Evolutionary conservation across 2,797 vertebrate species (phyloP).

Genomic region (Myotis vivesi): DNA sequence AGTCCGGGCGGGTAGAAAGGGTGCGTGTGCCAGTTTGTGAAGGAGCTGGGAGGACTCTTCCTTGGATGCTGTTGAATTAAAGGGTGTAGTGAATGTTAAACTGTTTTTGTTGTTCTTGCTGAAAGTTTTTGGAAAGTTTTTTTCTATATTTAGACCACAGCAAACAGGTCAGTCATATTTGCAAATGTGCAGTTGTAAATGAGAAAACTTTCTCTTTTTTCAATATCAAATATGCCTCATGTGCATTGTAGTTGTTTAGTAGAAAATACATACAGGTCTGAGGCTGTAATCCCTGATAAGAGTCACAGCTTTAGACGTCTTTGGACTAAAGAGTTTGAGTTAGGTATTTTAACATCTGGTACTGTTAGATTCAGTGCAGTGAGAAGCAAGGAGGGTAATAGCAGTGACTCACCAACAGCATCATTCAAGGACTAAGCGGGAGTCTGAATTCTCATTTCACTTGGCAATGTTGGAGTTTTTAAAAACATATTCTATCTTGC

Average conservation of each 20-base stretch:
- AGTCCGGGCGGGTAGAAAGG: background rate
- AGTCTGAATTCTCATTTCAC: slow-evolving; percentile 16
- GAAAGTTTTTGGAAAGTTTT: background rate
- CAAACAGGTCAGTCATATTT: background rate
- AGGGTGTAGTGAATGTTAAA: background rate
- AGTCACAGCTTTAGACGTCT: background rate
- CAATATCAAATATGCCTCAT: background rate
- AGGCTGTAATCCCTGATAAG: background rate
- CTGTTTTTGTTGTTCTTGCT: background rate
- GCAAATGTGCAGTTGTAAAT: background rate
- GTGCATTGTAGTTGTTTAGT: background rate
- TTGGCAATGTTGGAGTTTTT: background rate
- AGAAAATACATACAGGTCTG: background rate
- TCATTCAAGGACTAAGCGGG: background rate
- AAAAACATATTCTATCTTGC: background rate
- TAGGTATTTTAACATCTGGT: background rate
- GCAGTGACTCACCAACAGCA: background rate
- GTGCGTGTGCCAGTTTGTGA: background rate
- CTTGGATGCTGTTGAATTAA: background rate
- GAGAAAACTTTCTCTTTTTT: background rate
- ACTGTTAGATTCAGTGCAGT: background rate
- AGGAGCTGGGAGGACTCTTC: background rate
- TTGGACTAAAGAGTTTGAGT: background rate
- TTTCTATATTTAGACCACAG: background rate
- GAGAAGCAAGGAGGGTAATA: background rate